phyloP scores from a whole-genome alignment of 2,888 invertebrate genomes.

The Azorinus chamasolen region DNA sequence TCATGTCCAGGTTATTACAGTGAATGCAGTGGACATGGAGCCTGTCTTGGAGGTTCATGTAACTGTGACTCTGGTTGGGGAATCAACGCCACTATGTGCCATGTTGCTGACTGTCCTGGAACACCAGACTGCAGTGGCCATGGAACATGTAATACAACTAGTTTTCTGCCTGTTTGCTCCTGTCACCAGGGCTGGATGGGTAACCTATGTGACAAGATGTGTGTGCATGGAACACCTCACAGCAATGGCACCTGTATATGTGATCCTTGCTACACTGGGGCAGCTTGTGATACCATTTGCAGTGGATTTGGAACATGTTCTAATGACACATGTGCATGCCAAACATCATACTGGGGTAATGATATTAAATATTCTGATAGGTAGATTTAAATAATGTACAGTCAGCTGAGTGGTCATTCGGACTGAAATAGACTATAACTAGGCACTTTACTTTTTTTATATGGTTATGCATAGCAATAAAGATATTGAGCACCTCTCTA shows the following conservation, averaged over 20 bases:
- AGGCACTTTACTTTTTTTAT: too few relatives aligned
- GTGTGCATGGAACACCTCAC: conserved; percentile 68
- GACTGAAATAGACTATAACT: too few relatives aligned
- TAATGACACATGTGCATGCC: conserved; percentile 70
- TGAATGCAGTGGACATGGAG: conserved; percentile 73
- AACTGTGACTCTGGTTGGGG: conserved; percentile 72
- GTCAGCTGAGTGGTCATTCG: too few relatives aligned
- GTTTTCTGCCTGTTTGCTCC: conserved; percentile 64
- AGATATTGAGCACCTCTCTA: too few relatives aligned
- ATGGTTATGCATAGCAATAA: too few relatives aligned
- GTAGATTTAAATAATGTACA: too few relatives aligned
- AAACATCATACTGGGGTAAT: conserved; percentile 77
- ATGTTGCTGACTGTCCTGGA: conserved; percentile 69
- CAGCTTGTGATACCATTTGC: conserved; percentile 73
- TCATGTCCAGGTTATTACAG: conserved; percentile 72
- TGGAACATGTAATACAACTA: conserved; percentile 72
- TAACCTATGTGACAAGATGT: conserved; percentile 67
- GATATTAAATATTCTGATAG: conserved; percentile 1
- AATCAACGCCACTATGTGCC: conserved; percentile 65
- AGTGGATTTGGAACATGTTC: conserved; percentile 68
- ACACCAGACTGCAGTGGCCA: conserved; percentile 58
- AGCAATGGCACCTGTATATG: conserved; percentile 69
- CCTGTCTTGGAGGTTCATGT: conserved; percentile 67
- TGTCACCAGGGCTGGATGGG: conserved; percentile 74
- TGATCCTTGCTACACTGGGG: conserved; percentile 72